Evolutionary conservation across 2,113 vertebrate genomes (phyloP).

Genomic region (Halichoeres trimaculatus): DNA sequence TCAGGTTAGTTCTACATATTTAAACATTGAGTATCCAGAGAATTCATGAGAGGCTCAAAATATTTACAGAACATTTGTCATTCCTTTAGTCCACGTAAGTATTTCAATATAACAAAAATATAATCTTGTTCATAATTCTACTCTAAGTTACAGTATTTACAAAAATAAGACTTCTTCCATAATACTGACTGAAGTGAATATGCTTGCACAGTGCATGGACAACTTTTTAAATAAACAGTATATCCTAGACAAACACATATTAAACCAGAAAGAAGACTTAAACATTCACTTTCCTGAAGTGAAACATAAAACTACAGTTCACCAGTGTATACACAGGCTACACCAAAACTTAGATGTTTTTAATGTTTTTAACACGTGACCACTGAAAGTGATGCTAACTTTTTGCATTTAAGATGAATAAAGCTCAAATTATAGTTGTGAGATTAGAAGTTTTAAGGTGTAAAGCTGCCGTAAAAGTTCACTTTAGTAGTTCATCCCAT

Average conservation of each 20-base stretch:
- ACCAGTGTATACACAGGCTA: not conserved
- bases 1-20: slow-evolving; percentile 10
- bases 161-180: slow-evolving; percentile 43
- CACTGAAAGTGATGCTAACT: slow-evolving; percentile 5
- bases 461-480: not conserved
- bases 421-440: not conserved
- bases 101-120: slow-evolving; percentile 49
- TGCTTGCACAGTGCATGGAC: slow-evolving; percentile 17
- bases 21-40: not conserved
- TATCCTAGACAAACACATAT: not conserved
- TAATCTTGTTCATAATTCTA: slow-evolving; percentile 10
- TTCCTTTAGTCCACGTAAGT: slow-evolving; percentile 3
- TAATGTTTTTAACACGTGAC: not conserved
- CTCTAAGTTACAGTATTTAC: not conserved
- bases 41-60: slow-evolving; percentile 12
- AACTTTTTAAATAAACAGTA: not conserved
- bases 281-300: not conserved
- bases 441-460: not conserved
- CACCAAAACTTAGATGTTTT: not conserved
- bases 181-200: slow-evolving; percentile 62
- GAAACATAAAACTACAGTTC: not conserved
- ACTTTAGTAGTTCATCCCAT: not conserved
- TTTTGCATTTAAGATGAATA: not conserved
- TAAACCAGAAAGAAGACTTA: not conserved
- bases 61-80: not conserved